These are phyloP conservation scores for Gibbula magus DNA, from an alignment of 2,888 invertebrate species.

Conservation along the genomic window DNA sequence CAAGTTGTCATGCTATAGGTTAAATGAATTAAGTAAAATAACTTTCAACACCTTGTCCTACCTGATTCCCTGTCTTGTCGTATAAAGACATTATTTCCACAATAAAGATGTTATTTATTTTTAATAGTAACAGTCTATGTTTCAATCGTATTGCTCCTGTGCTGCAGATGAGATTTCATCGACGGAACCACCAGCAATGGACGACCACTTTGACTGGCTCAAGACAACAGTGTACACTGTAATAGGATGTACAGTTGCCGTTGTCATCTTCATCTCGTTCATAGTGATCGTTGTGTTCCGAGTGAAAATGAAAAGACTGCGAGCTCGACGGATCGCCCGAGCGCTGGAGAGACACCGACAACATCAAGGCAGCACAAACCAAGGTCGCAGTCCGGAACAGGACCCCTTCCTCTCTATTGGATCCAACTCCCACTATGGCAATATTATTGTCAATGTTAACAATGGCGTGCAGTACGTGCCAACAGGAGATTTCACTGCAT, in stretches of 20 bases:
- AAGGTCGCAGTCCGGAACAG: conserved; percentile 31
- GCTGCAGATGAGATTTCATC: too few species aligned
- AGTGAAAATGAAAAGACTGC: conserved; percentile 63
- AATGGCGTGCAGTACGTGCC: conserved; percentile 68
- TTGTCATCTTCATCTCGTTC: conserved; percentile 65
- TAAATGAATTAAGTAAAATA: too few species aligned
- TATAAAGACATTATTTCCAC: too few species aligned
- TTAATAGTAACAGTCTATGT: too few species aligned
- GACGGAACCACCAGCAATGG: not conserved
- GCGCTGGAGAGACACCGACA: conserved; percentile 41
- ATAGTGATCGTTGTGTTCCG: conserved; percentile 65
- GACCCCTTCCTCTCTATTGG: conserved; percentile 58
- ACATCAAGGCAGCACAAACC: conserved; percentile 25
- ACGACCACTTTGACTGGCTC: conserved; percentile 58
- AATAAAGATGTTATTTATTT: too few species aligned
- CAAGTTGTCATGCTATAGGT: too few species aligned
- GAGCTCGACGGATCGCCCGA: conserved; percentile 47
- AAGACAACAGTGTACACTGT: conserved; percentile 67
- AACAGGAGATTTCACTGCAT: conserved; percentile 46
- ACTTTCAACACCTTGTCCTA: too few species aligned
- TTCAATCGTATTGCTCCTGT: too few species aligned
- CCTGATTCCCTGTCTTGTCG: too few species aligned
- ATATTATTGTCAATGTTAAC: conserved; percentile 69
- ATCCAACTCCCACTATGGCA: conserved; percentile 57
- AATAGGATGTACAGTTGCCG: conserved; percentile 65